Evolutionary conservation across 2,888 invertebrate genomes (phyloP), one percentile per base, ranked within the genome.

Genomic region (Epsilonema sp.): DNA sequence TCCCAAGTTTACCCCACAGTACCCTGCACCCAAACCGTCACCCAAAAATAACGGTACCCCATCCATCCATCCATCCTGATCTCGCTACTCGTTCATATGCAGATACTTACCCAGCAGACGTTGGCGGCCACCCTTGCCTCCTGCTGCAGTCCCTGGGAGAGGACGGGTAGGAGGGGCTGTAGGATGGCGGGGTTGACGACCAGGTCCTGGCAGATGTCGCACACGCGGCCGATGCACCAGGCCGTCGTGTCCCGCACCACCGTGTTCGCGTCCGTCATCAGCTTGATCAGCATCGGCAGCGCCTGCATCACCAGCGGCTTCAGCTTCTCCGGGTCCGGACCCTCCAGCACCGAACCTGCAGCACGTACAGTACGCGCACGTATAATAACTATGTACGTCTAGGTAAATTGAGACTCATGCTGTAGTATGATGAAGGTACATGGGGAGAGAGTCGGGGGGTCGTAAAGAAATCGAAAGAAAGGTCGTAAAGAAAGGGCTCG

Each of bases 201-300:
- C 24, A 87, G 86, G 62, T 87, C 58, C 20, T 58, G 58, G 46
- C 58, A 60, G 1, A 55, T 80, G 67, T 99, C 97, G 69, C 92
- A 97, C 53, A 99, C 86, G 51, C 94, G 76, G 8, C 94, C 92
- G 57, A 97, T 82, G 0, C 90, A 87, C 97, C 97, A 97, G 0
- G 94, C 94, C 0, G 87, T 82, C 0, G 94, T 94, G 65, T 97
- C 94, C 52, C 90, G 75, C 0, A 99, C 94, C 49, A 82, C 82
- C 1, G 94, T 89, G 66, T 84, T 85, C 2, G 73, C 72, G 66
- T 99, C 97, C 60, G 85, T 83, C 82, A 97, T 85, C 26, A 90
- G 74, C 56, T 83, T 79, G 54, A 99, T 90, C 40, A 99, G 73
- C 26, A 85, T 89, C 1, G 85, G 82, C 80, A 99, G 84, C 0